Conservation (phyloP, 2,888 invertebrate species). For the Clusia tigrina region DNA sequence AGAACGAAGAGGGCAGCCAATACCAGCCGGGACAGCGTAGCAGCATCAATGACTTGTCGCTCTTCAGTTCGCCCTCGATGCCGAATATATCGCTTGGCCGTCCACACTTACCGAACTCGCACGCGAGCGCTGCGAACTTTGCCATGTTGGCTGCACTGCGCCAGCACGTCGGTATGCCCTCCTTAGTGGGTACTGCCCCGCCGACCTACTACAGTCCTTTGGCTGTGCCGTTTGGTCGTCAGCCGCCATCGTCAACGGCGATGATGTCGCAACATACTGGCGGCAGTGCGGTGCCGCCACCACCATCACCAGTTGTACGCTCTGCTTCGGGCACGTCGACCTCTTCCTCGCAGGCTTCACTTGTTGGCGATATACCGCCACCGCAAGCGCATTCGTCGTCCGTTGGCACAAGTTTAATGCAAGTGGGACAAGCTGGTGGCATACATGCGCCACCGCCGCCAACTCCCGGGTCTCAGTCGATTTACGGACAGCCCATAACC, state of each 20-base stretch:
- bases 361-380: constrained; percentile 46
- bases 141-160: constrained; percentile 49
- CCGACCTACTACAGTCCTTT: constrained; percentile 60
- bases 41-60: constrained; percentile 76
- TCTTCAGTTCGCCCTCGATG: constrained; percentile 95
- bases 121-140: constrained; percentile 44
- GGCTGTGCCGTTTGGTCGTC: constrained; percentile 53
- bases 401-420: constrained; percentile 47
- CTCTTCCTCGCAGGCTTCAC: constrained; percentile 60
- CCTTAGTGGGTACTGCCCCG: constrained; percentile 43
- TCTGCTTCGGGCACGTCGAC: constrained; percentile 66
- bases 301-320: constrained; percentile 66
- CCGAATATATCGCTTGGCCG: constrained; percentile 95
- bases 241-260: constrained; percentile 39
- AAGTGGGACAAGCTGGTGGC: constrained; percentile 10
- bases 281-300: constrained; percentile 34
- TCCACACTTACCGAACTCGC: constrained; percentile 70
- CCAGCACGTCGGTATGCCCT: constrained; percentile 47
- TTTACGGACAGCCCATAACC: constrained; percentile 68
- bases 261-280: constrained; percentile 23
- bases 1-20: constrained; percentile 75
- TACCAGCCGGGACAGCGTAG: constrained; percentile 72
- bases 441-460: constrained; percentile 57
- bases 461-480: constrained; percentile 60
- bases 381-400: constrained; percentile 61